Evolutionary conservation across 2,113 vertebrate genomes (phyloP).

Genomic region (Charina bottae): DNA sequence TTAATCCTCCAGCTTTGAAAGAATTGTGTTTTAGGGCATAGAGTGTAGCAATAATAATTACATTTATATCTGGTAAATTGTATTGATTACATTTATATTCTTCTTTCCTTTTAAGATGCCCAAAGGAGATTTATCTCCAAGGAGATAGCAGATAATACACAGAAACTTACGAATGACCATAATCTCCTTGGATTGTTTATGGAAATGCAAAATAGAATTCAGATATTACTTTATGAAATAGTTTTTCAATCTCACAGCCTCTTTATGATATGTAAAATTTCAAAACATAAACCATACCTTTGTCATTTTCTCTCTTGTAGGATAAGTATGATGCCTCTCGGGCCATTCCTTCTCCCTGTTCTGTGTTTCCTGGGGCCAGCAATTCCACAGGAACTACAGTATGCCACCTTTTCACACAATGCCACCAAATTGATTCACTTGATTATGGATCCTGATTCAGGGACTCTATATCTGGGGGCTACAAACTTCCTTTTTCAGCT

Average conservation of each 20-base stretch:
- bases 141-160: neutral
- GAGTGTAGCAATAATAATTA: neutral
- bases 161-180: neutral
- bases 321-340: conserved; percentile 89
- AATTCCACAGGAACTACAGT: conserved; percentile 61
- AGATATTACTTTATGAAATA: neutral
- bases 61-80: neutral
- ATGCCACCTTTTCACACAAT: conserved; percentile 79
- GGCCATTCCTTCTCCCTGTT: conserved; percentile 78
- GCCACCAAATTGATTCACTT: conserved; percentile 88
- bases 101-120: neutral
- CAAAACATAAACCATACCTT: conserved; percentile 12
- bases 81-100: conserved; percentile 9
- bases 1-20: neutral
- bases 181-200: neutral
- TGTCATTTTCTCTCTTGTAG: conserved; percentile 68
- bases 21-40: neutral
- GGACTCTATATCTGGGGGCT: conserved; percentile 89
- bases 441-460: conserved; percentile 81
- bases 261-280: neutral
- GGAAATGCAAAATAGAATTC: neutral
- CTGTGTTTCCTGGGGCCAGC: conserved; percentile 73
- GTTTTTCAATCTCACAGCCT: neutral
- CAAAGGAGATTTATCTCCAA: neutral
- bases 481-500: conserved; percentile 92